Conservation (phyloP, 2,888 invertebrate genomes). For the Lasioglossum zephyrum region DNA sequence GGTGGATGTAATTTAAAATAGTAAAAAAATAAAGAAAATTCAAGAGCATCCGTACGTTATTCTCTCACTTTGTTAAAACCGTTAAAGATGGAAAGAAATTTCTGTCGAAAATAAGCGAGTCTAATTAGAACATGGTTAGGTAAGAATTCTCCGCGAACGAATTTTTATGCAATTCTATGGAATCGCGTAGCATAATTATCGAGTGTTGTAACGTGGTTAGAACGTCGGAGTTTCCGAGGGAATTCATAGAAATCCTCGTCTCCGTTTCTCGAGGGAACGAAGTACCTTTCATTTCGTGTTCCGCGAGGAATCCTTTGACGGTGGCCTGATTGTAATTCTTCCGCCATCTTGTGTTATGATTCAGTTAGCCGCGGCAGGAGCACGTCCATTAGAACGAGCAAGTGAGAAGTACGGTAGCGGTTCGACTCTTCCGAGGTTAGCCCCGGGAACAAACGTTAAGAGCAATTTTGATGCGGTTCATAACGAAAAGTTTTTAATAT, state of each 20-base stretch:
- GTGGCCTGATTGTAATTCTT: background rate
- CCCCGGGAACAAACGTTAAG: background rate
- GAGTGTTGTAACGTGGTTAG: background rate
- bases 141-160: background rate
- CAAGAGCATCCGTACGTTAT: rapidly evolving
- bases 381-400: background rate
- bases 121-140: too few species aligned
- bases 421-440: conserved; percentile 8
- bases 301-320: background rate
- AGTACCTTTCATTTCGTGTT: background rate
- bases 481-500: conserved; percentile 36
- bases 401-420: background rate
- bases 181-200: background rate
- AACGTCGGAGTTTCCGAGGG: background rate
- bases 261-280: background rate
- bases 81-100: too few species aligned
- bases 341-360: conserved; percentile 10
- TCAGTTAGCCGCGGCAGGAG: background rate
- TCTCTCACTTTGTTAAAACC: too few species aligned
- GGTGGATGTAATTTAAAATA: too few species aligned
- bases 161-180: background rate
- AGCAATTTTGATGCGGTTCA: conserved; percentile 26
- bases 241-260: background rate
- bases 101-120: too few species aligned
- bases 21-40: too few species aligned